Percentiles rank a stretch among this genome's conserved stretches.
Evolutionary conservation across 2,888 invertebrate genomes (phyloP).

Genomic region (Cephus pulcher): DNA sequence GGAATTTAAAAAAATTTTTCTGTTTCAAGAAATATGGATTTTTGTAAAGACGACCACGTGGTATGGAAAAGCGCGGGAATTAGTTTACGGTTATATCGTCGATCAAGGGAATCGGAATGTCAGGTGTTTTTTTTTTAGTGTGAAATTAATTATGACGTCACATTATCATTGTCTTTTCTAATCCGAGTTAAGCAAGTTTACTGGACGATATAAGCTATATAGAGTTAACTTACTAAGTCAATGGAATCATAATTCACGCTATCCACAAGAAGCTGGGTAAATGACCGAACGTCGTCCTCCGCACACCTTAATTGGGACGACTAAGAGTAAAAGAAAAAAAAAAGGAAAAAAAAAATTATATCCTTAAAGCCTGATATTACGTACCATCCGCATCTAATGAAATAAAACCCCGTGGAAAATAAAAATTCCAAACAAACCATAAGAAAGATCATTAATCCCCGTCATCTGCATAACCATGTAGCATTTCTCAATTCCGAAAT

Average conservation of each 20-base stretch:
- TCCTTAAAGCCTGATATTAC: not conserved
- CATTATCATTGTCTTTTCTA: not conserved
- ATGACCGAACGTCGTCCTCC: not conserved
- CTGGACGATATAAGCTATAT: not conserved
- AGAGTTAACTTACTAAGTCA: not conserved
- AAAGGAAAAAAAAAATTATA: not conserved
- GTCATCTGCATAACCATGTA: not conserved
- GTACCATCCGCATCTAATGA: not conserved
- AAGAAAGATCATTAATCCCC: not conserved
- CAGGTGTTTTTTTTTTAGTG: not conserved
- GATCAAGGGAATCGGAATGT: not conserved
- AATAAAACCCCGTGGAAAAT: not conserved
- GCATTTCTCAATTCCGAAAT: not conserved
- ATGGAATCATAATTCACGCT: not conserved
- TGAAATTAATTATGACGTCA: not conserved
- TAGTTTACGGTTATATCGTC: not conserved
- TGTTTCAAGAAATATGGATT: not conserved
- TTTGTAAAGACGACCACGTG: constrained; percentile 23
- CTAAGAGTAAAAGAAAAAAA: not conserved
- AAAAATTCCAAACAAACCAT: not conserved
- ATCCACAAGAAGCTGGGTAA: not conserved
- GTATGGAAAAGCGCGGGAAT: constrained; percentile 5
- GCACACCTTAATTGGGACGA: not conserved
- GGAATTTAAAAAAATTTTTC: not conserved
- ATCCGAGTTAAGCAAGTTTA: not conserved